Evolutionary conservation across 2,113 vertebrate species (phyloP).

Genomic region (Isurus oxyrinchus): DNA sequence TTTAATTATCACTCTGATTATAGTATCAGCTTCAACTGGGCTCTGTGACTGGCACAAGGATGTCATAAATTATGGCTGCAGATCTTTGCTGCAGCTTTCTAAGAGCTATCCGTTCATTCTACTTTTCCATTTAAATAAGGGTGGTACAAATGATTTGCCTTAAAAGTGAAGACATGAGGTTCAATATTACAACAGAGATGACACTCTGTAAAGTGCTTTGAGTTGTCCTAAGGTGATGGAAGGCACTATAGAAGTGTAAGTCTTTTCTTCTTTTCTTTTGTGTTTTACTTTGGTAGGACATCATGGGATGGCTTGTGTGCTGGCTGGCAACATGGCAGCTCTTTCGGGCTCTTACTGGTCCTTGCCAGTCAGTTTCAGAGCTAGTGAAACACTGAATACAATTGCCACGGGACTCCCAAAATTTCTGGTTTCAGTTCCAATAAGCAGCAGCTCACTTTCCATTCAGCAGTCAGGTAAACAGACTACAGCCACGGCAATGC

Average conservation of each 20-base stretch:
- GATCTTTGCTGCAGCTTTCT: background rate
- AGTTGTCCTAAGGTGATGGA: no score
- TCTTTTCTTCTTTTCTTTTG: background rate
- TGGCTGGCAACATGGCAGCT: background rate
- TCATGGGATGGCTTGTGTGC: background rate
- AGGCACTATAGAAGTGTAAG: background rate
- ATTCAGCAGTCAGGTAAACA: background rate
- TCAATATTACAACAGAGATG: no score
- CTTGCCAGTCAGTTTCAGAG: background rate
- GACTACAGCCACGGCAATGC: background rate
- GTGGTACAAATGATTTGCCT: no score
- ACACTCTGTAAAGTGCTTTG: no score
- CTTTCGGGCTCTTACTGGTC: background rate
- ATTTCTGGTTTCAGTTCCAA: background rate
- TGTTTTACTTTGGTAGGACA: background rate
- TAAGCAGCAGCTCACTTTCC: background rate
- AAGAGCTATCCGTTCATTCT: no score
- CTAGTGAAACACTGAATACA: background rate
- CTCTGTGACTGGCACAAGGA: background rate
- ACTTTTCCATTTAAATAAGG: no score
- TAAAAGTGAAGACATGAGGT: no score
- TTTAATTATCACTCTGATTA: background rate
- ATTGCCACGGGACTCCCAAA: background rate
- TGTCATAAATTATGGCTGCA: background rate
- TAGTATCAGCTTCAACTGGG: background rate